phyloP scores from a whole-genome alignment of 2,113 vertebrate genomes.

The Gobiocypris rarus region DNA sequence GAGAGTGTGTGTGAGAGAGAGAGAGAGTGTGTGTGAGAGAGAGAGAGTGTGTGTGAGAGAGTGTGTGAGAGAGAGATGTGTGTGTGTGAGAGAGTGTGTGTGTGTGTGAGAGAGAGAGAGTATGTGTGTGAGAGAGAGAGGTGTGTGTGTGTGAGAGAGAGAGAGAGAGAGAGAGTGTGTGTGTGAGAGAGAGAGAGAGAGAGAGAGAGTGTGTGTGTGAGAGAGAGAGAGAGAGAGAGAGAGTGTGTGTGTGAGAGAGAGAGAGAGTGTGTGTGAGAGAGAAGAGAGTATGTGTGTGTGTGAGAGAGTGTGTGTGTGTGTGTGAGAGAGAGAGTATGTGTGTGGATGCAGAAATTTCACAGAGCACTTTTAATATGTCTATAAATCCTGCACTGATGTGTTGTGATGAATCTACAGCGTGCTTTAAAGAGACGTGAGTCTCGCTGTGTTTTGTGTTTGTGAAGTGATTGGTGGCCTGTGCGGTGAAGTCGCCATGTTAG shows the following conservation, averaged over 20 bases:
- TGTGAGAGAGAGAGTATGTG: slow-evolving; percentile 7
- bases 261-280: slow-evolving; percentile 42
- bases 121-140: slow-evolving; percentile 50
- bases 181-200: too few species aligned
- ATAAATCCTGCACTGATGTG: slow-evolving; percentile 71
- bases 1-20: slow-evolving; percentile 45
- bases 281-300: too few species aligned
- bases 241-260: slow-evolving; percentile 65
- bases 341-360: slow-evolving; percentile 69
- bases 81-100: slow-evolving; percentile 81
- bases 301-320: too few species aligned
- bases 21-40: too few species aligned
- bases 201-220: too few species aligned
- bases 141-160: too few species aligned
- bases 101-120: too few species aligned
- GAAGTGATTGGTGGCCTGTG: slow-evolving; percentile 62
- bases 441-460: slow-evolving; percentile 52
- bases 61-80: too few species aligned
- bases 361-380: slow-evolving; percentile 75
- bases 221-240: too few species aligned
- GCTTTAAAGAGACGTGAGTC: slow-evolving; percentile 55
- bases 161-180: too few species aligned
- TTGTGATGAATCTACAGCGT: slow-evolving; percentile 66
- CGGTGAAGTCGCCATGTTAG: slow-evolving; percentile 57
- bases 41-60: too few species aligned